These are phyloP conservation scores for Matsumyia berberina DNA, from an alignment of 2,888 invertebrate genomes.

Conservation along the genomic window DNA sequence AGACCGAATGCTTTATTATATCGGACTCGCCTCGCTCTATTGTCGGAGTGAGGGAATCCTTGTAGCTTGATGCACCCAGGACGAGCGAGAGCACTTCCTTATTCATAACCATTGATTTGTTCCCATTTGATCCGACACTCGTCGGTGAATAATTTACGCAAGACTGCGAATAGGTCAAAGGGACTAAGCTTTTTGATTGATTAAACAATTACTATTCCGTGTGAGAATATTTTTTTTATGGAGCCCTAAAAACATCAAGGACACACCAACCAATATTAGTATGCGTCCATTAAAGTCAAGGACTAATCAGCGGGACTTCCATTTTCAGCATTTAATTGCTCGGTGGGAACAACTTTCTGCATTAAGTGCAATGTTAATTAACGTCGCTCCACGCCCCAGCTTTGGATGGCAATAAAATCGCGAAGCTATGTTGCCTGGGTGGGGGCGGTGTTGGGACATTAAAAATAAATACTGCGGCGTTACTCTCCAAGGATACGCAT, in stretches of 20 bases:
- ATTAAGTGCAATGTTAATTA: conserved; percentile 74
- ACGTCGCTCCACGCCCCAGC: conserved; percentile 11
- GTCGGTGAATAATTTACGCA: conserved; percentile 55
- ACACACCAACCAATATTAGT: conserved; percentile 4
- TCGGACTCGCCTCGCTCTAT: conserved; percentile 16
- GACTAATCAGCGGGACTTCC: conserved; percentile 65
- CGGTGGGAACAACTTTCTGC: conserved; percentile 49
- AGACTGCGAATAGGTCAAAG: conserved; percentile 31
- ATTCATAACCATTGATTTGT: conserved; percentile 69
- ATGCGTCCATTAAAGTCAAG: conserved; percentile 49
- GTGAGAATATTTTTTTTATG: conserved; percentile 23
- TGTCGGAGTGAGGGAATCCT: conserved; percentile 2
- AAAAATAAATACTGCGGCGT: conserved; percentile 28
- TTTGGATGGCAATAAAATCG: conserved; percentile 36
- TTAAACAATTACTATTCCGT: conserved; percentile 48
- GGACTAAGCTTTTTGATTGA: conserved; percentile 56
- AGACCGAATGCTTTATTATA: conserved; percentile 48
- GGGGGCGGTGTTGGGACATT: not conserved
- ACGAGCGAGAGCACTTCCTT: conserved; percentile 1
- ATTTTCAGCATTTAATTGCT: conserved; percentile 58
- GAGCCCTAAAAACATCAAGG: conserved; percentile 17
- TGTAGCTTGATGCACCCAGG: not conserved
- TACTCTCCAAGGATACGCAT: conserved; percentile 41
- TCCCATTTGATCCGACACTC: conserved; percentile 39
- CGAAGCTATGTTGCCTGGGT: conserved; percentile 1